These are phyloP conservation scores for Eclectus roratus DNA, from an alignment of 2,113 vertebrate species.

Conservation along the genomic window DNA sequence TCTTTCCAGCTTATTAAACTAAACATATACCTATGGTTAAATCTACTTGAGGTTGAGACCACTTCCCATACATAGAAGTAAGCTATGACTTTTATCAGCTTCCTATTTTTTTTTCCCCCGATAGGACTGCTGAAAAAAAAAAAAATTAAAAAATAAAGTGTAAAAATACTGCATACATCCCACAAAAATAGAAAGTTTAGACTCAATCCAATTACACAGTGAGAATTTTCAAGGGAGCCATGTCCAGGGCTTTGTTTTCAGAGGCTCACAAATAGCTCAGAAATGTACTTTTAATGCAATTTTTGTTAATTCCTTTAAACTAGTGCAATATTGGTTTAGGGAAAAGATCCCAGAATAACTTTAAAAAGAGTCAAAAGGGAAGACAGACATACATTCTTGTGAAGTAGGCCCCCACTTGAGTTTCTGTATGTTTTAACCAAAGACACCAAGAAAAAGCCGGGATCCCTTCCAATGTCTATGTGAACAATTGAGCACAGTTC, in stretches of 20 bases:
- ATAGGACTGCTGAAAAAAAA: neutral
- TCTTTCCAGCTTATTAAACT: neutral
- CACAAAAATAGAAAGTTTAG: neutral
- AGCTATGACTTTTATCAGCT: neutral
- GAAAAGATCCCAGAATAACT: neutral
- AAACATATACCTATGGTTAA: neutral
- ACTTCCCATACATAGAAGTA: neutral
- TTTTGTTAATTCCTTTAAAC: neutral
- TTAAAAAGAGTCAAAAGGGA: neutral
- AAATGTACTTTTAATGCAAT: neutral
- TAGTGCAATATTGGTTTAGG: neutral
- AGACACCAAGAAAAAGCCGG: fast-evolving
- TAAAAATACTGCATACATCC: neutral
- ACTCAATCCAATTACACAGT: neutral
- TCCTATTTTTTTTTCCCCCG: neutral
- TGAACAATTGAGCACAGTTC: neutral
- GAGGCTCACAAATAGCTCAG: neutral
- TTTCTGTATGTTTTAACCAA: neutral
- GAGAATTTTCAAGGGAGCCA: neutral
- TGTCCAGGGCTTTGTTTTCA: neutral
- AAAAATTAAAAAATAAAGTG: neutral
- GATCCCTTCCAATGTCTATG: neutral
- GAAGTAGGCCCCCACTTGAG: neutral
- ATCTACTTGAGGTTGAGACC: neutral
- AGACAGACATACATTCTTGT: neutral